Conservation (phyloP, 2,888 invertebrate genomes). For the Caenorhabditis auriculariae region DNA sequence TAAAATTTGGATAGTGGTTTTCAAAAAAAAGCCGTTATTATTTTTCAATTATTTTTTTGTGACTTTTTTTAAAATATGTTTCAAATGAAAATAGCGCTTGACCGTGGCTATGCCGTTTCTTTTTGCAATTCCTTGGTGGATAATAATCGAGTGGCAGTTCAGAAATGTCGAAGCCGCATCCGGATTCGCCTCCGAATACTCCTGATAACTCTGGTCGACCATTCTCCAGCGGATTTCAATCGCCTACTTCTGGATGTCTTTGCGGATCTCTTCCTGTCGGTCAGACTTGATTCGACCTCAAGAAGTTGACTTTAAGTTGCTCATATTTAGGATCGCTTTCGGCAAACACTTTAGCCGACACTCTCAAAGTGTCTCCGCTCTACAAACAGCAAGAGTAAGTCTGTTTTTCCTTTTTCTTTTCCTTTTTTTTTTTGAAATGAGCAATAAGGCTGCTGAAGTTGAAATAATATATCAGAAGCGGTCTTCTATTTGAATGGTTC, state of each 20-base stretch:
- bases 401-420: conserved; percentile 1
- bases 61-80: no score
- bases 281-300: background rate
- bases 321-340: conserved; percentile 16
- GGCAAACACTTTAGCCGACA: conserved; percentile 59
- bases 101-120: no score
- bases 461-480: background rate
- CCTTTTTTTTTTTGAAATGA: conserved; percentile 5
- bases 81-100: no score
- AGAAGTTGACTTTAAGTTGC: background rate
- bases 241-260: background rate
- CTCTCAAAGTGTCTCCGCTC: conserved; percentile 58
- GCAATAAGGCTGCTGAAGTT: background rate
- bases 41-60: no score
- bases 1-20: no score
- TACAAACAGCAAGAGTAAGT: conserved; percentile 61
- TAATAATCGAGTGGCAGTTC: no score
- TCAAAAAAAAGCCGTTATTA: no score
- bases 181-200: conserved; percentile 14
- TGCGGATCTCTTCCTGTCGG: background rate
- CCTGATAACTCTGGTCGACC: background rate
- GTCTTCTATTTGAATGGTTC: no score
- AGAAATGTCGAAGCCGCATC: background rate
- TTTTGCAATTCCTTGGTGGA: no score
- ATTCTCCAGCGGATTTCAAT: background rate